Base-by-base conservation (phyloP, 2,113 vertebrate genomes). In the Gobiocypris rarus region DNA sequence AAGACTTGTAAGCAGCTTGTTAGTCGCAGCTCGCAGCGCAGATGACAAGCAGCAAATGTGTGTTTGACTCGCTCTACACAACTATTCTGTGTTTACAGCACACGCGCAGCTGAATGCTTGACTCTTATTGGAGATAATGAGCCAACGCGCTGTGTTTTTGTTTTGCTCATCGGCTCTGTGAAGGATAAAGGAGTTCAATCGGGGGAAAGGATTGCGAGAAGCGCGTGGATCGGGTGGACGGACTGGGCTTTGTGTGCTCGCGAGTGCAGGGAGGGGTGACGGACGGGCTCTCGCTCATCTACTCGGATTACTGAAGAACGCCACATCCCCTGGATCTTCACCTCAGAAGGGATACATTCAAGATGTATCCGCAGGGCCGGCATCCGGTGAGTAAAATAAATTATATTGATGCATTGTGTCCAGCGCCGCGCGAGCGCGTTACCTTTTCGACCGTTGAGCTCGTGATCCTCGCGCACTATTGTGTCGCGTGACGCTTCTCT, bases 281-380 rank as follows among this genome's bases (percentile, higher is more conserved):
- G 91, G 91, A 92, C 92, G 88, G 88, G 59, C 82, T 75, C 38
- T 87, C 89, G 91, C 91, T 90, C 89, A 88, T 91, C 92, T 89
- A 28, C 90, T 86, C 88, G 88, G 89, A 93, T 91, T 92, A 89
- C 92, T 73, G 83, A 78, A 89, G 81, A 83, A 71, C 79, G 54
- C 79, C 77, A 76, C 74, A 74, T 82, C 87, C 73, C 52, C 78
- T 74, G 86, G 87, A 91, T 87, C 90, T 84, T 84, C 87, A 69
- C 59, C 86, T 83, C 90, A 50, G 83, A 89, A 71, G 88, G 87
- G 88, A 92, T 89, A 88, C 87, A 87, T 89, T 89, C 90, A 91
- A 91, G 93, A 97, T 97, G 97, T 97, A 97, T 96, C 96, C 96
- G 88, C 96, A 97, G 94, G 96, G 97, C 95, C 94, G 97, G 93